phyloP scores from a whole-genome alignment of 2,888 invertebrate species.

The Hedychridium roseum region DNA sequence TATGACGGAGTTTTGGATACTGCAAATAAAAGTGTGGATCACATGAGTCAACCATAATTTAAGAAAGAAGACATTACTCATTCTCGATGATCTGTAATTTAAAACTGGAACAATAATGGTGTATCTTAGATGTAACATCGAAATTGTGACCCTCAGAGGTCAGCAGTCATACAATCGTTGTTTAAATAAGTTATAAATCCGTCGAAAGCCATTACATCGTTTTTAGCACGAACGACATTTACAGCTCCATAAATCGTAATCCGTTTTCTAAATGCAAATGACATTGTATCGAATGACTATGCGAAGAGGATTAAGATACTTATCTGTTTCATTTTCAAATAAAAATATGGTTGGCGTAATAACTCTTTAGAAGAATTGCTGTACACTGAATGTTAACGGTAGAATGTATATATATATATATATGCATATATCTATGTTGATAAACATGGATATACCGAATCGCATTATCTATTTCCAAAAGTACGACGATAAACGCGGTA shows the following conservation, averaged over 20 bases:
- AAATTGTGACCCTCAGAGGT: slow-evolving; percentile 32
- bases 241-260: slow-evolving; percentile 28
- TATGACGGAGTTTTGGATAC: slow-evolving; percentile 19
- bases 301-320: slow-evolving; percentile 18
- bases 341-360: background rate
- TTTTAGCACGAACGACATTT: slow-evolving; percentile 32
- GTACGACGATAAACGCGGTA: slow-evolving; percentile 28
- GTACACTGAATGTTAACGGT: slow-evolving; percentile 28
- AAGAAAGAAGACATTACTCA: slow-evolving; percentile 1
- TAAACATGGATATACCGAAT: slow-evolving; percentile 27
- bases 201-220: slow-evolving; percentile 26
- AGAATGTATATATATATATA: slow-evolving; percentile 29
- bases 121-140: slow-evolving; percentile 8
- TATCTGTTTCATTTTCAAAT: background rate
- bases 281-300: slow-evolving; percentile 28
- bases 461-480: slow-evolving; percentile 26
- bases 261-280: slow-evolving; percentile 39
- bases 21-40: slow-evolving; percentile 12
- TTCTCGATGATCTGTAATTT: slow-evolving; percentile 10
- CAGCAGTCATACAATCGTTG: slow-evolving; percentile 29
- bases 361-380: slow-evolving; percentile 26
- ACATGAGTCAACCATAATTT: slow-evolving; percentile 1
- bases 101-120: slow-evolving; percentile 9
- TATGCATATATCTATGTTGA: slow-evolving; percentile 27
- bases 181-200: slow-evolving; percentile 22